Evolutionary conservation across 2,888 invertebrate genomes (phyloP).

Genomic region (Rhamphomyia laevipes): DNA sequence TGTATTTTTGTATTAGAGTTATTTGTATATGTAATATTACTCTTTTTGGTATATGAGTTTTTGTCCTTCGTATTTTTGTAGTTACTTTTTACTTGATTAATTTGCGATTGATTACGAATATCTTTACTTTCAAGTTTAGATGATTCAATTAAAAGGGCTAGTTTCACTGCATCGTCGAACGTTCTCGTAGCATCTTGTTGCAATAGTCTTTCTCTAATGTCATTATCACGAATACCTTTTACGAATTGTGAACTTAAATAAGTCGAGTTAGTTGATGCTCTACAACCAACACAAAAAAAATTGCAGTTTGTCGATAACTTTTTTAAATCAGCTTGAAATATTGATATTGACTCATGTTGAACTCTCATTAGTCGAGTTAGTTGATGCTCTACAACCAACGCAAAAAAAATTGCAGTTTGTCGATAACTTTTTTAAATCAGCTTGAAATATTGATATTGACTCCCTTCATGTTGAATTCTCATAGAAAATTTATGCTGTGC

Average conservation of each 20-base stretch:
- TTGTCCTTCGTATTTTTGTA: neutral
- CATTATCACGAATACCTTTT: slow-evolving; percentile 2
- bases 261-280: slow-evolving; percentile 4
- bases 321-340: neutral
- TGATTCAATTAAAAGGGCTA: slow-evolving; percentile 2
- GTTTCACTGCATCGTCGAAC: slow-evolving; percentile 3
- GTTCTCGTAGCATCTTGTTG: slow-evolving; percentile 4
- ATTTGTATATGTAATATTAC: too few species aligned
- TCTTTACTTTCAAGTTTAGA: slow-evolving; percentile 4
- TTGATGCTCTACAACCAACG: too few species aligned
- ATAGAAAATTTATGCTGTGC: slow-evolving; percentile 8
- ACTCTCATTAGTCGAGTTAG: too few species aligned
- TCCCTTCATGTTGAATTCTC: slow-evolving; percentile 1
- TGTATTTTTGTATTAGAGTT: too few species aligned
- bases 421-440: neutral
- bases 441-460: neutral
- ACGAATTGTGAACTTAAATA: slow-evolving; percentile 3
- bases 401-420: too few species aligned
- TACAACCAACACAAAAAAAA: neutral
- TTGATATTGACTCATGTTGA: neutral
- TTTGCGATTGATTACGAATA: slow-evolving; percentile 1
- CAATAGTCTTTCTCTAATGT: slow-evolving; percentile 1
- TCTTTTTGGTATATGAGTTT: too few species aligned
- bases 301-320: neutral
- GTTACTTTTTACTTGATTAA: neutral